These are phyloP conservation scores for Rhinogobius similis DNA, from an alignment of 2,113 vertebrate species.

Conservation along the genomic window DNA sequence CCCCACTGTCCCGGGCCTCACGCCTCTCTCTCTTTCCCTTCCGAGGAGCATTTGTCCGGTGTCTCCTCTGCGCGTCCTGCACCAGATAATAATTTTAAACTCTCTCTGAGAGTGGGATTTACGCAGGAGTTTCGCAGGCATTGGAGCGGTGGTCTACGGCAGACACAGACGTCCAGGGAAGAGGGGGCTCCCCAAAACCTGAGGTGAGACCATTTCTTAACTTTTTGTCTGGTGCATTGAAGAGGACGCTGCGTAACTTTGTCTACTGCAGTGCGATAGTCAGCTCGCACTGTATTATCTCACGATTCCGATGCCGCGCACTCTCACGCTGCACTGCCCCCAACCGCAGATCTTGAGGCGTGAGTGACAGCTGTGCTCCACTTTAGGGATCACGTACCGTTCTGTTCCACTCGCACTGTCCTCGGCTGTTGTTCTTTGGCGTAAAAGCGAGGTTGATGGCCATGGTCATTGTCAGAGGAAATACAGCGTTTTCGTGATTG, in stretches of 20 bases:
- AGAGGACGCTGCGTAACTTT: slow-evolving; percentile 6
- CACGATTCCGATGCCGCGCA: neutral
- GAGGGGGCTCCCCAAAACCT: slow-evolving; percentile 64
- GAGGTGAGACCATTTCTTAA: slow-evolving; percentile 62
- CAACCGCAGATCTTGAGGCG: slow-evolving; percentile 16
- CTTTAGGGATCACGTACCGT: slow-evolving; percentile 29
- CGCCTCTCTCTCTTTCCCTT: slow-evolving; percentile 49
- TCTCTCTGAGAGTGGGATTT: slow-evolving; percentile 35
- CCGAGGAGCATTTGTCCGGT: slow-evolving; percentile 51
- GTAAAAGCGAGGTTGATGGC: slow-evolving; percentile 12
- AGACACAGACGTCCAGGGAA: slow-evolving; percentile 33
- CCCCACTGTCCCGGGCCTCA: slow-evolving; percentile 33
- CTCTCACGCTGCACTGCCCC: slow-evolving; percentile 12
- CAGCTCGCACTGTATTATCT: neutral
- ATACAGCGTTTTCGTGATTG: slow-evolving; percentile 16
- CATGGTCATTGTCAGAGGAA: slow-evolving; percentile 15
- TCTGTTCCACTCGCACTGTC: neutral
- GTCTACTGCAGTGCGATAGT: slow-evolving; percentile 36
- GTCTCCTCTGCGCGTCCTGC: slow-evolving; percentile 34
- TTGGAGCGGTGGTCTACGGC: neutral
- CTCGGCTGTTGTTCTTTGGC: neutral
- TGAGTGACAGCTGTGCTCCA: slow-evolving; percentile 37
- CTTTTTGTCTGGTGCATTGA: slow-evolving; percentile 15
- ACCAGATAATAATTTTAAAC: slow-evolving; percentile 45
- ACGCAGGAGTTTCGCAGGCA: slow-evolving; percentile 12